phyloP scores from a whole-genome alignment of 2,113 vertebrate genomes.

The Peromyscus californicus region DNA sequence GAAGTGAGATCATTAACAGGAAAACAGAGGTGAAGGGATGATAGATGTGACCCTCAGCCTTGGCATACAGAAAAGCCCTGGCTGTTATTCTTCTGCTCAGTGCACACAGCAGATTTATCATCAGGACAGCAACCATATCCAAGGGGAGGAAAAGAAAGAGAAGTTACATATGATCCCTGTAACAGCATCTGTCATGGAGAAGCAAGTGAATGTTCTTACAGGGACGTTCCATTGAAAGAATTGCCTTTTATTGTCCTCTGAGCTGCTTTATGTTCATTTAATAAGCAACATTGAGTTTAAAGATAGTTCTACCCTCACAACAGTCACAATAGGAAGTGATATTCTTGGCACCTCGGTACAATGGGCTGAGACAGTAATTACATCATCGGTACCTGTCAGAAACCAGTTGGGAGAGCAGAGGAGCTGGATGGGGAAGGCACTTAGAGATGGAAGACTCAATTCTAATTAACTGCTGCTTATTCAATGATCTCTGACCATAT shows the following conservation, averaged over 20 bases:
- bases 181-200: conserved; percentile 83
- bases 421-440: neutral
- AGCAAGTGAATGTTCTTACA: conserved; percentile 80
- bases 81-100: conserved; percentile 79
- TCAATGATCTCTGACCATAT: conserved; percentile 64
- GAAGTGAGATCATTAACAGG: conserved; percentile 85
- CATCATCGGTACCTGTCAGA: conserved; percentile 53
- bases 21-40: conserved; percentile 82
- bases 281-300: conserved; percentile 65
- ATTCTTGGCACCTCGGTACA: neutral
- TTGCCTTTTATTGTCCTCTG: conserved; percentile 70
- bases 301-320: conserved; percentile 66
- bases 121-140: conserved; percentile 79
- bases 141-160: conserved; percentile 71
- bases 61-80: conserved; percentile 65
- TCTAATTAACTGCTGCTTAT: conserved; percentile 52
- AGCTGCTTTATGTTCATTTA: conserved; percentile 65
- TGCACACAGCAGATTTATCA: conserved; percentile 83
- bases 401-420: neutral
- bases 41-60: conserved; percentile 78
- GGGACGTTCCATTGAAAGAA: conserved; percentile 77
- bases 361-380: conserved; percentile 40
- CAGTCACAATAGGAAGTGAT: neutral
- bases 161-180: conserved; percentile 75
- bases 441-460: conserved; percentile 49